Base-by-base conservation (phyloP, 2,797 vertebrate species). In the Rhodeus uyekii region DNA sequence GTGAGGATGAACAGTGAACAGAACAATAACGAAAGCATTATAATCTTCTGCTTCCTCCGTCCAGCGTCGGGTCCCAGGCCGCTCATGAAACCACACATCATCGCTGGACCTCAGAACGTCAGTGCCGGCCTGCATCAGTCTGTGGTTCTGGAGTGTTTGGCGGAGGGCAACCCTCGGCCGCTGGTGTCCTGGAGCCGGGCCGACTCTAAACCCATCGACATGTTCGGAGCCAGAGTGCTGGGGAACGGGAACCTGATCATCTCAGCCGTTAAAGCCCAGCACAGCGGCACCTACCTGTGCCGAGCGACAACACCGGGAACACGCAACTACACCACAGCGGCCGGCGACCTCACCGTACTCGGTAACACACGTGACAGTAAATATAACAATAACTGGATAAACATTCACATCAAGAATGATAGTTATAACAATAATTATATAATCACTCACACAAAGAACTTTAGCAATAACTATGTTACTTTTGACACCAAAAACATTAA, bases 151-250 rank as follows among this genome's bases (percentile, higher is more conserved):
- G 98, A 99, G 91, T 99, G 98, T 80, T 88, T 97, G 81, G 98
- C 98, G 85, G 96, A 95, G 6, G 98, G 98, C 63, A 96, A 95
- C 84, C 98, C 98, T 63, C 95, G 94, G 80, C 98, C 98, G 46
- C 95, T 99, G 87, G 95, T 99, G 90, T 99, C 98, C 76, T 99
- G 98, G 98, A 99, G 97, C 89, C 96, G 95, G 9, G 94, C 87
- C 86, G 98, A 99, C 91, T 96, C 97, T 65, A 97, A 96, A 90
- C 95, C 98, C 87, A 99, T 99, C 2, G 98, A 99, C 0, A 97
- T 99, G 75, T 99, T 97, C 90, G 97, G 96, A 29, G 96, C 97
- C 3, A 96, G 95, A 36, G 97, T 99, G 4, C 93, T 99, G 68
- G 98, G 98, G 14, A 98, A 93, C 1, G 98, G 98, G 48, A 99